These are phyloP conservation scores for Drosophila sechellia DNA, from an alignment of 1,140 invertebrate species.

Conservation along the genomic window DNA sequence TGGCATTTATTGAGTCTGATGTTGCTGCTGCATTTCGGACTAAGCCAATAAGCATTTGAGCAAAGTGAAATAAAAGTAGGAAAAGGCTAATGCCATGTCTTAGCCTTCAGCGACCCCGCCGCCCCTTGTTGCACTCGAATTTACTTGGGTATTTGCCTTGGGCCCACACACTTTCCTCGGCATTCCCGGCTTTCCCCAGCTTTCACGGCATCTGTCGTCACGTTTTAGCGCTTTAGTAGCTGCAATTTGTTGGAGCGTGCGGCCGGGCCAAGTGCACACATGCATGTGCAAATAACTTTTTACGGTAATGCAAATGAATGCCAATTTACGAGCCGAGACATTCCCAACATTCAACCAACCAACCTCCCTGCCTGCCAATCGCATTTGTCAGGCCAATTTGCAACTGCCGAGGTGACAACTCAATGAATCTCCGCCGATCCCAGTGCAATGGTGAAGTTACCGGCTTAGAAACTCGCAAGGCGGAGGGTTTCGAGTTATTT, in stretches of 20 bases:
- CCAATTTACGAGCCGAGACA: constrained; percentile 68
- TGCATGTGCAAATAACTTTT: constrained; percentile 78
- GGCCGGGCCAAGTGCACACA: constrained; percentile 70
- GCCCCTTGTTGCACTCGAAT: constrained; percentile 59
- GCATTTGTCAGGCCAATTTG: constrained; percentile 70
- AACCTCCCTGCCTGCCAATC: constrained; percentile 35
- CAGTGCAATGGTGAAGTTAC: constrained; percentile 21
- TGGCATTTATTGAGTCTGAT: constrained; percentile 73
- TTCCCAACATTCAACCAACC: constrained; percentile 5
- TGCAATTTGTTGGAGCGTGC: constrained; percentile 73
- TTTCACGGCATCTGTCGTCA: constrained; percentile 61
- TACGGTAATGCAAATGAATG: constrained; percentile 82
- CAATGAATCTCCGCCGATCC: constrained; percentile 45
- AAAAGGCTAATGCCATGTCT: constrained; percentile 41
- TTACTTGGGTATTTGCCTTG: constrained; percentile 53
- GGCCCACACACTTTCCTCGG: constrained; percentile 15
- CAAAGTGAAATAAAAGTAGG: constrained; percentile 56
- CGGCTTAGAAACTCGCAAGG: neutral
- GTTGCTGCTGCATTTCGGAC: constrained; percentile 62
- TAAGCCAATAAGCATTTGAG: constrained; percentile 79
- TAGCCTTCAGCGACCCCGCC: constrained; percentile 29
- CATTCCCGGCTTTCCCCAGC: neutral
- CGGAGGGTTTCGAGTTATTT: neutral
- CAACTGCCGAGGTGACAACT: constrained; percentile 64
- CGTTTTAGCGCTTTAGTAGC: constrained; percentile 79